A percentile compares a stretch with the other conserved stretches of the same genome.
Evolutionary conservation across 2,888 invertebrate species (phyloP).

Genomic region (Heliconius erato): DNA sequence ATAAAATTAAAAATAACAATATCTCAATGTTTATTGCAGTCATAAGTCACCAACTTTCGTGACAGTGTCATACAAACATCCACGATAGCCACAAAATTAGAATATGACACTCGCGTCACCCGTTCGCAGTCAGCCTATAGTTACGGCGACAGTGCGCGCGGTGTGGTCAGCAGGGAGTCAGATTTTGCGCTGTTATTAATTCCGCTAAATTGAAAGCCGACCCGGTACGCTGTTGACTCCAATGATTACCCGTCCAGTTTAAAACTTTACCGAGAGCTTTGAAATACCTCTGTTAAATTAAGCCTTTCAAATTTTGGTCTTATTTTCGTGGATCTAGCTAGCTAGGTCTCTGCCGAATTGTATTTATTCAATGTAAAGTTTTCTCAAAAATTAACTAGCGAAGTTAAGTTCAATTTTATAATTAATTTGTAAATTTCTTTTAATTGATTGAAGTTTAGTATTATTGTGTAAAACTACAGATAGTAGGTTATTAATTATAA

Average conservation of each 20-base stretch:
- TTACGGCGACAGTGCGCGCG: constrained; percentile 38
- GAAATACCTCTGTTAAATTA: constrained; percentile 51
- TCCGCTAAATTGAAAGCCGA: constrained; percentile 75
- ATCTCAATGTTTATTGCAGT: background rate
- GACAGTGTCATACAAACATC: constrained; percentile 22
- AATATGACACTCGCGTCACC: constrained; percentile 51
- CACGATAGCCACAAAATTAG: constrained; percentile 50
- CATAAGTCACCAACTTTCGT: background rate
- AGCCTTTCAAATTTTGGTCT: constrained; percentile 48
- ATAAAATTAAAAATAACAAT: background rate
- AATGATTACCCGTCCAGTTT: constrained; percentile 56
- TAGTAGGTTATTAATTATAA: background rate
- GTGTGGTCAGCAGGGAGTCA: constrained; percentile 56
- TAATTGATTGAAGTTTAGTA: background rate
- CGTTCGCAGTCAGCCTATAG: constrained; percentile 46
- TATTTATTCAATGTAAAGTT: constrained; percentile 8
- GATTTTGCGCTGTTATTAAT: constrained; percentile 73
- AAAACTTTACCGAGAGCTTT: constrained; percentile 53
- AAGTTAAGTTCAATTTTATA: constrained; percentile 1
- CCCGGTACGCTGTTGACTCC: constrained; percentile 58
- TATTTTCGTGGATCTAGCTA: constrained; percentile 26
- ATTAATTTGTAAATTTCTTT: background rate
- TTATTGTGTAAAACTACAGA: background rate
- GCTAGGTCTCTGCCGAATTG: constrained; percentile 1
- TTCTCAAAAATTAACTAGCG: background rate